Base-by-base conservation (phyloP, 2,888 invertebrate genomes). In the Pimpla rufipes region DNA sequence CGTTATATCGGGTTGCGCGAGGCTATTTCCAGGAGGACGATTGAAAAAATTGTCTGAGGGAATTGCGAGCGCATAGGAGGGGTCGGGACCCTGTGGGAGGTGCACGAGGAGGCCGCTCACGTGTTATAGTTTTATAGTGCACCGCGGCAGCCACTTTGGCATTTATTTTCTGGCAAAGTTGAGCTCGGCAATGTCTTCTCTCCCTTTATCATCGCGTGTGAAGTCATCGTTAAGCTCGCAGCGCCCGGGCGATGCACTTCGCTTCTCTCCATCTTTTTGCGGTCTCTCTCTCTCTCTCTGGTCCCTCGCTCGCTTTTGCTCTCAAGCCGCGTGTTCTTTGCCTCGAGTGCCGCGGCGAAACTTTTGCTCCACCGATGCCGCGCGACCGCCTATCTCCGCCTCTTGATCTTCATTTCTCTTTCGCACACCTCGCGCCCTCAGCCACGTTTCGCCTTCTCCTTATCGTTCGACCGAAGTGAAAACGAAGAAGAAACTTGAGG, bases 181-280 rank as follows among this genome's bases (percentile, higher is more conserved):
- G 59, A 2, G 29, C 79, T 40, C 55, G 45, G 18, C 47, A 50
- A 71, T 50, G 52, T 52, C 45, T 42, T 71, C 57, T 45, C 66
- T 45, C 57, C 13, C 47, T 74, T 82, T 57, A 71, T 70, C 74
- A 77, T 85, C 73, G 84, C 84, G 84, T 85, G 84, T 64, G 47
- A 73, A 67, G 40, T 79, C 66, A 50, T 85, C 84, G 64, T 85
- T 82, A 82, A 79, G 71, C 66, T 68, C 64, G 21, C 59, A 68
- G 23, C 50, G 23, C 50, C 37, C 18, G 62, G 35, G 68, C 73
- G 77, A 71, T 76, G 79, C 57, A 66, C 45, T 64, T 62, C n/a
- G 62, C 62, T 62, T 37, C 23, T 37, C 23, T 21, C 42, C 40
- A 52, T 23, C 29, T 52, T 40, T 66, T 62, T 62, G 42, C 18